Evolutionary conservation across 1,140 invertebrate species (phyloP).

Genomic region (Helicoverpa armigera): DNA sequence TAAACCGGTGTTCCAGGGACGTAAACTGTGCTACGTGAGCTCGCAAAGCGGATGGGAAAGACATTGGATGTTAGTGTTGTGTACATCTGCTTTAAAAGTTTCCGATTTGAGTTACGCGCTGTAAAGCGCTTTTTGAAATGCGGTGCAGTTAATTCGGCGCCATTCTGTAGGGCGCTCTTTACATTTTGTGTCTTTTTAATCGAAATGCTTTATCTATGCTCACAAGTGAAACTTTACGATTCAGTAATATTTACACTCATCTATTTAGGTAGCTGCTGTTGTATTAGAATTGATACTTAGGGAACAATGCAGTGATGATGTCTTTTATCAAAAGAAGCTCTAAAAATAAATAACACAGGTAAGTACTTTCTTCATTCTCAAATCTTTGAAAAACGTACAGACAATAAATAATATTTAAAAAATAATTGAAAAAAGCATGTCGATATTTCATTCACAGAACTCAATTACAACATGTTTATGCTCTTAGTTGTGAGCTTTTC

Average conservation of each 20-base stretch:
- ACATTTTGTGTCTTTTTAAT: not conserved
- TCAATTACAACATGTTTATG: constrained; percentile 27
- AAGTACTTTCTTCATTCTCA: too few relatives aligned
- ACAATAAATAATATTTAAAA: not conserved
- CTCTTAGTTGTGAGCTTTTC: constrained; percentile 25
- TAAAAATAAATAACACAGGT: too few relatives aligned
- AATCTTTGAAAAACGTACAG: too few relatives aligned
- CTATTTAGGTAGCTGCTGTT: too few relatives aligned
- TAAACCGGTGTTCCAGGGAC: constrained; percentile 63
- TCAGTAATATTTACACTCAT: too few relatives aligned
- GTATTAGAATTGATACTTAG: too few relatives aligned
- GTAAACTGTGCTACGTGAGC: constrained; percentile 62
- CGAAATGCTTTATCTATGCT: too few relatives aligned
- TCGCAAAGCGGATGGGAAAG: constrained; percentile 51
- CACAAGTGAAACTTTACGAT: too few relatives aligned
- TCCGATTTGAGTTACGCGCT: constrained; percentile 27
- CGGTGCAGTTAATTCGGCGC: constrained; percentile 6
- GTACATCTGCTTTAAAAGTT: constrained; percentile 45
- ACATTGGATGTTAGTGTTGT: constrained; percentile 38
- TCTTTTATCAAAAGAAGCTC: too few relatives aligned
- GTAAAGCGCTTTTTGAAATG: constrained; percentile 7
- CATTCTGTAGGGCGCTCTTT: not conserved
- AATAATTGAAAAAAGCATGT: not conserved
- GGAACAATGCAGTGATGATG: too few relatives aligned
- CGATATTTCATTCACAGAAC: not conserved